Evolutionary conservation across 2,797 vertebrate species (phyloP), one percentile per base, ranked within the genome.

Genomic region (Ceyx erithaca): DNA sequence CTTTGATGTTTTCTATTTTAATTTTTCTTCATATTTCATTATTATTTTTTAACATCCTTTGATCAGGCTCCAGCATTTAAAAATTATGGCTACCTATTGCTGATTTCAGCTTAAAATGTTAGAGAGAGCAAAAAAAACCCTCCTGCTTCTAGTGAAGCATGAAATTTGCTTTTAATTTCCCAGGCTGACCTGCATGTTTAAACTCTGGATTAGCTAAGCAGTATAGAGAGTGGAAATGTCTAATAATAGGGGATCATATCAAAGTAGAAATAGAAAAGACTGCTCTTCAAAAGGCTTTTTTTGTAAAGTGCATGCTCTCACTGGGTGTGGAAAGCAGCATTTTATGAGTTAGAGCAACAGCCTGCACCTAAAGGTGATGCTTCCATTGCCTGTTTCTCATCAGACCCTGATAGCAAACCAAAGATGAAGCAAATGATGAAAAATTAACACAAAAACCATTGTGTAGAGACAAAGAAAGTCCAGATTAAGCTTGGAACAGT

Each of bases 121-220:
- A 75, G 16, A 35, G 35, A 43, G 25, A 43, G 25, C 31, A 41
- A 70, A 89, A 87, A 64, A 17, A 10, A 2, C 25, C 49, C 15
- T 31, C 41, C 7, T 46, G 30, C 16, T 69, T 79, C 28, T 59
- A 12, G 28, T 63, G n/a, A 70, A 48, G 55, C 22, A 46, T 79
- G 51, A 72, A 78, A 90, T 76, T 85, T 73, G 12, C 45, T 92
- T 93, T 89, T 80, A 59, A 82, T 82, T 93, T 83, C 35, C 30
- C 3, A 10, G 16, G 4, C 12, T 79, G 25, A 48, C n/a, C 68
- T 92, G 49, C 16, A 37, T 67, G 22, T 80, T 89, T 83, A 61
- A 85, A 55, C 7, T 80, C 19, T 67, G 82, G 40, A 59, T 87
- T 82, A 87, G 21, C 12, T 41, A 23, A 37, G 4, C 61, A 8